Evolutionary conservation across 1,140 invertebrate species (phyloP).

Genomic region (Cydia amplana): DNA sequence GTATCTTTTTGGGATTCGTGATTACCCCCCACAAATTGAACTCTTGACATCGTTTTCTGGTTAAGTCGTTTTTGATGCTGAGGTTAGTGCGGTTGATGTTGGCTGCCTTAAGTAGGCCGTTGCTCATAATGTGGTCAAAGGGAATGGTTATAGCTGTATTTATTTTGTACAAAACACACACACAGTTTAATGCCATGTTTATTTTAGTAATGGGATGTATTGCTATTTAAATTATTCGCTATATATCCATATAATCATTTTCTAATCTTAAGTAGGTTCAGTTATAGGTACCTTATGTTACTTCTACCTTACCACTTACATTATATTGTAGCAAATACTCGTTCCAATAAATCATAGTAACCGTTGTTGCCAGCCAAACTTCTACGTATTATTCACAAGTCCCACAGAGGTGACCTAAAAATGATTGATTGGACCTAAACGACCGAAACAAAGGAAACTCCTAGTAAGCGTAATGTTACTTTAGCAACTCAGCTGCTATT

Average conservation of each 20-base stretch:
- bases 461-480: background rate
- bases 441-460: background rate
- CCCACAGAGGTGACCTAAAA: background rate
- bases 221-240: too few species aligned
- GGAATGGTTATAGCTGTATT: background rate
- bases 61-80: slow-evolving; percentile 10
- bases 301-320: too few species aligned
- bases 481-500: background rate
- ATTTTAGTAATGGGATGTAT: too few species aligned
- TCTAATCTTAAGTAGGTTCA: too few species aligned
- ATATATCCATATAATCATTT: too few species aligned
- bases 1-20: slow-evolving; percentile 62
- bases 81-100: background rate
- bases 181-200: too few species aligned
- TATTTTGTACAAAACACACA: background rate
- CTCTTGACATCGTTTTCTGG: slow-evolving; percentile 52
- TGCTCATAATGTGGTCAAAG: background rate
- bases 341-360: background rate
- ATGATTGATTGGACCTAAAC: slow-evolving; percentile 14
- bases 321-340: background rate
- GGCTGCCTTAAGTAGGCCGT: slow-evolving; percentile 7
- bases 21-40: slow-evolving; percentile 56
- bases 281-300: too few species aligned
- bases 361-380: slow-evolving; percentile 1
- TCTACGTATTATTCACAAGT: background rate